phyloP scores from a whole-genome alignment of 1,140 invertebrate genomes.

The Scaptomyza montana region DNA sequence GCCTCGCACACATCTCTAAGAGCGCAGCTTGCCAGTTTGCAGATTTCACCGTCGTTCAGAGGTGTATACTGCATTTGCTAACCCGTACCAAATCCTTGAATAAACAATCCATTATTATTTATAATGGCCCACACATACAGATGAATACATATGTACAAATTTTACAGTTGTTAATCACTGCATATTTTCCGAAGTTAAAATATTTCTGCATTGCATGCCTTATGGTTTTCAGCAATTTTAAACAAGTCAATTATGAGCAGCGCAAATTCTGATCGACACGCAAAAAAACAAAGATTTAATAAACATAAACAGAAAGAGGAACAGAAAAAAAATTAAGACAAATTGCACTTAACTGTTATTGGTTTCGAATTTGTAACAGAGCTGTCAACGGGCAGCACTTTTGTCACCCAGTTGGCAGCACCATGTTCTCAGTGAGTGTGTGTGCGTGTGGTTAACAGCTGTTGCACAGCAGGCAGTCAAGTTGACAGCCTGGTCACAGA shows the following conservation, averaged over 20 bases:
- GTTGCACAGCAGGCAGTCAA: slow-evolving; percentile 39
- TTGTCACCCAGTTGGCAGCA: slow-evolving; percentile 39
- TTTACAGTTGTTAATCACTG: slow-evolving; percentile 74
- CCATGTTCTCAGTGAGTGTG: background rate
- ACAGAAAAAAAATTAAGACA: background rate
- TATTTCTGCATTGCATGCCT: slow-evolving; percentile 62
- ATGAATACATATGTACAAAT: slow-evolving; percentile 4
- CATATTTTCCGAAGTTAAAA: slow-evolving; percentile 16
- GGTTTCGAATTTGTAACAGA: slow-evolving; percentile 18
- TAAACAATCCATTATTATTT: slow-evolving; percentile 60
- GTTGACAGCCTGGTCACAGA: slow-evolving; percentile 44
- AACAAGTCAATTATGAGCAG: slow-evolving; percentile 71
- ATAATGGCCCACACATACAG: slow-evolving; percentile 27
- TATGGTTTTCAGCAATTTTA: slow-evolving; percentile 70
- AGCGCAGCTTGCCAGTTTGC: background rate
- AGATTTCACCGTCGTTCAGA: background rate
- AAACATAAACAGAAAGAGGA: slow-evolving; percentile 2
- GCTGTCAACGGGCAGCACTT: slow-evolving; percentile 21
- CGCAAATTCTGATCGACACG: slow-evolving; percentile 62
- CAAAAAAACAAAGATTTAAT: slow-evolving; percentile 13
- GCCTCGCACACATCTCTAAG: background rate
- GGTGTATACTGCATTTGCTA: background rate
- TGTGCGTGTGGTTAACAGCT: slow-evolving; percentile 27
- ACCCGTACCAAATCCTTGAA: slow-evolving; percentile 65
- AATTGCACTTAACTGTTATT: slow-evolving; percentile 15